Conservation (phyloP, 2,888 invertebrate species). For the Meteorus cinctellus region DNA sequence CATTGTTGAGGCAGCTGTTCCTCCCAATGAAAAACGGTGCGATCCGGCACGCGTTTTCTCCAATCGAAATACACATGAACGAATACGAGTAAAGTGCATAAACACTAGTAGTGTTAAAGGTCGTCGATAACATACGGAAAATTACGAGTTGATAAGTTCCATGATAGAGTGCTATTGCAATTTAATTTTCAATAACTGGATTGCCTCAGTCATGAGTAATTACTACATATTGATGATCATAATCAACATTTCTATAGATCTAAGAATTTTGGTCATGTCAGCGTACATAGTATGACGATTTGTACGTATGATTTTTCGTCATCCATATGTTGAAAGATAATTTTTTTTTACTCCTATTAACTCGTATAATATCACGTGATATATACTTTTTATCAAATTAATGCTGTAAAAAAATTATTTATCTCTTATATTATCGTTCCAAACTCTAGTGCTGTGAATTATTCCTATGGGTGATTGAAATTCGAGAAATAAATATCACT, state of each 20-base stretch:
- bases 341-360: neutral
- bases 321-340: neutral
- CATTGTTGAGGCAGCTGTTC: slow-evolving; percentile 5
- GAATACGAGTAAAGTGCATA: slow-evolving; percentile 6
- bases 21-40: slow-evolving; percentile 13
- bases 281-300: neutral
- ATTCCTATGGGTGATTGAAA: neutral
- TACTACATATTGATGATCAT: neutral
- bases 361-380: neutral
- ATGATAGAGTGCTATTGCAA: slow-evolving; percentile 12
- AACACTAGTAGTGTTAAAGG: slow-evolving; percentile 41
- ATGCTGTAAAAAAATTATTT: neutral
- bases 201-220: neutral
- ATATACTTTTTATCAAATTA: neutral
- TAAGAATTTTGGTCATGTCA: neutral
- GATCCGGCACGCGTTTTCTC: slow-evolving; percentile 38
- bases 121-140: slow-evolving; percentile 48
- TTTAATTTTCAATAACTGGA: slow-evolving; percentile 23
- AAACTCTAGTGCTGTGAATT: neutral
- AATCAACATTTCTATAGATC: neutral
- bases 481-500: neutral
- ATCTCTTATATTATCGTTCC: neutral
- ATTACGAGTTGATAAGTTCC: slow-evolving; percentile 54
- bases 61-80: slow-evolving; percentile 1
- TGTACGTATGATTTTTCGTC: neutral